A percentile compares a stretch with the other conserved stretches of the same genome.
These are phyloP conservation scores for Casuarius casuarius DNA, from an alignment of 2,113 vertebrate genomes.

Conservation along the genomic window DNA sequence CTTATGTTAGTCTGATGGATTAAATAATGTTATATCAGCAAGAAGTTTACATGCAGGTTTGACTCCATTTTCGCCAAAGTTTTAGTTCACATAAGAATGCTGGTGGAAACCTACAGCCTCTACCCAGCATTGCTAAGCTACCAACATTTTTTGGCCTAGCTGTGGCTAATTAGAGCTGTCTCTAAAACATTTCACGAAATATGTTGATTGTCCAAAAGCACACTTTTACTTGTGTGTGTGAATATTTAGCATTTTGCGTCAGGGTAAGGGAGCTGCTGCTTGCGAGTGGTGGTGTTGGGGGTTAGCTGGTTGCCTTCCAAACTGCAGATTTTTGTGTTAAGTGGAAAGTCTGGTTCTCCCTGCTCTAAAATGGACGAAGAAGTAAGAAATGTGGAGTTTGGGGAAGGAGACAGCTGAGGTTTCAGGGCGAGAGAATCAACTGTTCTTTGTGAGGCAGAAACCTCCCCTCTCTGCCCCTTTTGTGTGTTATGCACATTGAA, in stretches of 20 bases:
- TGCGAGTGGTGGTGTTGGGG: neutral
- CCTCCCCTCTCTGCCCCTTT: neutral
- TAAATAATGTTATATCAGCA: accelerated
- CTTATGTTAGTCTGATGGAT: neutral
- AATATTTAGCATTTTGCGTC: neutral
- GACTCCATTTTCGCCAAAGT: neutral
- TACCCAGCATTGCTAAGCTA: neutral
- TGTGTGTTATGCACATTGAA: neutral
- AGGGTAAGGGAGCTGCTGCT: accelerated
- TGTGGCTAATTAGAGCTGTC: neutral
- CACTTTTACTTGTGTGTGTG: neutral
- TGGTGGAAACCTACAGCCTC: neutral
- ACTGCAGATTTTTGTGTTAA: neutral
- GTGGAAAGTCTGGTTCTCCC: neutral
- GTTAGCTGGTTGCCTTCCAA: neutral
- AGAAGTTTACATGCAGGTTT: neutral
- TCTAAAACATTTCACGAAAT: neutral
- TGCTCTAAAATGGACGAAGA: neutral
- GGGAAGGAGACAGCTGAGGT: neutral
- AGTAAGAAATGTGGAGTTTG: neutral
- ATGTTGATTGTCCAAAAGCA: neutral
- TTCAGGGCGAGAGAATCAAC: neutral
- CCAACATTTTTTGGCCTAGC: neutral
- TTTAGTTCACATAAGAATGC: neutral
- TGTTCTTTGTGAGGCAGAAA: neutral